Evolutionary conservation across 2,113 vertebrate genomes (phyloP).

Genomic region (Silurus glanis): DNA sequence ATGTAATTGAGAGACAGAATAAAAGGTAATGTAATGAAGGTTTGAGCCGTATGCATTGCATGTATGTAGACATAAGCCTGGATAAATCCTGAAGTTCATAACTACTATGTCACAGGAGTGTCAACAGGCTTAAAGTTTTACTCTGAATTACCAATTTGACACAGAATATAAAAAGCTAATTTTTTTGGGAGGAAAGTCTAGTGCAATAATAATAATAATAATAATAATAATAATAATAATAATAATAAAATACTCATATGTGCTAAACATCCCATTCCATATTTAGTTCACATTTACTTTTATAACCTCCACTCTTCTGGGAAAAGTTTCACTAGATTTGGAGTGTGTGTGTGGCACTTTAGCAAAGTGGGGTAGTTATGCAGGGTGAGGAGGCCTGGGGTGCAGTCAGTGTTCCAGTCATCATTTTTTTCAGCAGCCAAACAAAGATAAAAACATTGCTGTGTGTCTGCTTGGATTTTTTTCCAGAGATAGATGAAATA

Average conservation of each 20-base stretch:
- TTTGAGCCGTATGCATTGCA: background rate
- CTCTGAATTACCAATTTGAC: background rate
- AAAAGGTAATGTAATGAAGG: background rate
- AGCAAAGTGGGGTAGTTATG: too few relatives aligned
- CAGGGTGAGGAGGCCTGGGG: too few relatives aligned
- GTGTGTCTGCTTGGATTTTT: background rate
- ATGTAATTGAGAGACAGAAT: conserved; percentile 5
- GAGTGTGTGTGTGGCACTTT: too few relatives aligned
- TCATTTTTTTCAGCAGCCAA: background rate
- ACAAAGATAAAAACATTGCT: background rate
- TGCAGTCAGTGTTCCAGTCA: too few relatives aligned
- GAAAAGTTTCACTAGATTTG: too few relatives aligned
- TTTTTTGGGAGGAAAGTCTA: too few relatives aligned
- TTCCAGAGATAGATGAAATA: background rate
- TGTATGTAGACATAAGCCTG: background rate
- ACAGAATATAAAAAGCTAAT: background rate
- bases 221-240: too few relatives aligned
- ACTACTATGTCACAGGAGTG: background rate
- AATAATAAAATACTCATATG: too few relatives aligned
- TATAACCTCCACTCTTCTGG: too few relatives aligned
- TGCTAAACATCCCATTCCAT: too few relatives aligned
- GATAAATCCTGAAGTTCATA: background rate
- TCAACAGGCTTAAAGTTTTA: background rate
- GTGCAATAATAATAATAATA: too few relatives aligned
- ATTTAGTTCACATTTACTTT: too few relatives aligned